Conservation (phyloP, 2,888 invertebrate species). For the Laothoe populi region DNA sequence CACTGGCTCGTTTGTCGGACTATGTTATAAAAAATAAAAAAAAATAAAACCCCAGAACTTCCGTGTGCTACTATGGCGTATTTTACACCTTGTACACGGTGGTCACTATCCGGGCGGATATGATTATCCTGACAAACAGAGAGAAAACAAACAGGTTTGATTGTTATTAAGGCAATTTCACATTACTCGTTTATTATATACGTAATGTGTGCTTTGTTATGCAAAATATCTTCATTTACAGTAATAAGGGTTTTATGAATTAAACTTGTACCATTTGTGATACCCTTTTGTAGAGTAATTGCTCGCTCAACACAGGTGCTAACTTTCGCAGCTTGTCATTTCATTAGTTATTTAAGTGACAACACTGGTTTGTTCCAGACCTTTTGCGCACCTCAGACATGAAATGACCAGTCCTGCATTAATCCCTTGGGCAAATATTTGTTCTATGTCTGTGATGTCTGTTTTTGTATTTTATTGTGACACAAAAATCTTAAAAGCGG, state of each 20-base stretch:
- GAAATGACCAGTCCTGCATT: not conserved
- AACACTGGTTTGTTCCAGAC: constrained; percentile 1
- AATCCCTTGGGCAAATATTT: not conserved
- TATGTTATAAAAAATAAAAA: too few relatives aligned
- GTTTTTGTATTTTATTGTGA: not conserved
- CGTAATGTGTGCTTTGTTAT: not conserved
- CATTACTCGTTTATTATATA: not conserved
- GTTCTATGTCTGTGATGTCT: not conserved
- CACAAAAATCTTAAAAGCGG: too few relatives aligned
- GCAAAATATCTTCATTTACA: not conserved
- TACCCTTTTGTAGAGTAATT: not conserved
- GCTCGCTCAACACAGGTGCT: constrained; percentile 16
- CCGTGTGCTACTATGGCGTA: too few relatives aligned
- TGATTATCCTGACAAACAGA: too few relatives aligned
- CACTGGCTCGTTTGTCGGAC: too few relatives aligned
- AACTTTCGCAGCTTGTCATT: not conserved
- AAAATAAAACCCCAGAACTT: too few relatives aligned
- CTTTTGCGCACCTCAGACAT: not conserved
- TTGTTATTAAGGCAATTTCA: too few relatives aligned
- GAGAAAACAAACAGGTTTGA: too few relatives aligned
- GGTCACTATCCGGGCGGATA: too few relatives aligned
- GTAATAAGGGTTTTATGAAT: not conserved
- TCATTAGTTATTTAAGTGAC: not conserved
- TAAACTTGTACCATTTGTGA: not conserved
- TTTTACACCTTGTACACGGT: too few relatives aligned